Evolutionary conservation across 1,140 invertebrate species (phyloP).

Genomic region (Aphelinus atriplicis): DNA sequence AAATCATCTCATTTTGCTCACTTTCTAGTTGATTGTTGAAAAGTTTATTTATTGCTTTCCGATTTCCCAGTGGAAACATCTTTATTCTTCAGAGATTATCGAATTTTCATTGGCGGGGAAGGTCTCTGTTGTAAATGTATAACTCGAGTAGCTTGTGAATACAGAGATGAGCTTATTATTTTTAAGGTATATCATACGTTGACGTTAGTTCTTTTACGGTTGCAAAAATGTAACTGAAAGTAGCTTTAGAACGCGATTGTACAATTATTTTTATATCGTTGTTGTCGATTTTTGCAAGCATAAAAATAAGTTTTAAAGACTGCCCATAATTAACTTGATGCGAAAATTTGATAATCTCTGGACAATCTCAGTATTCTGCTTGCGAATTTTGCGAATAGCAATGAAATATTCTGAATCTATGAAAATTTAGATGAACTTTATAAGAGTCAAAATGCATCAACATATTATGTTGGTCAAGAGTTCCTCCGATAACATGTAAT

Average conservation of each 20-base stretch:
- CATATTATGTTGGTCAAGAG: conserved; percentile 18
- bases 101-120: conserved; percentile 1
- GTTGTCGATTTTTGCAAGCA: conserved; percentile 18
- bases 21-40: neutral
- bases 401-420: conserved; percentile 12
- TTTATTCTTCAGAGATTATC: neutral
- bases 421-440: neutral
- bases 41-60: conserved; percentile 11
- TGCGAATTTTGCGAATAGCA: neutral
- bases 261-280: conserved; percentile 27
- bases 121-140: conserved; percentile 14
- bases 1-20: too few relatives aligned
- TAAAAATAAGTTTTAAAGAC: conserved; percentile 14
- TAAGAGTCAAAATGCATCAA: conserved; percentile 12
- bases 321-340: neutral
- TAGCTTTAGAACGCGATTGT: conserved; percentile 5
- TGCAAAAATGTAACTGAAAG: conserved; percentile 18
- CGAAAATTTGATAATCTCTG: conserved; percentile 14
- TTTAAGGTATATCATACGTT: conserved; percentile 27
- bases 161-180: neutral
- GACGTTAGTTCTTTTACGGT: conserved; percentile 4
- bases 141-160: neutral
- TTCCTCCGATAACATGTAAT: conserved; percentile 38
- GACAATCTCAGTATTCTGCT: neutral
- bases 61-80: neutral